Evolutionary conservation across 2,113 vertebrate genomes (phyloP).

Genomic region (Entelurus aequoreus): DNA sequence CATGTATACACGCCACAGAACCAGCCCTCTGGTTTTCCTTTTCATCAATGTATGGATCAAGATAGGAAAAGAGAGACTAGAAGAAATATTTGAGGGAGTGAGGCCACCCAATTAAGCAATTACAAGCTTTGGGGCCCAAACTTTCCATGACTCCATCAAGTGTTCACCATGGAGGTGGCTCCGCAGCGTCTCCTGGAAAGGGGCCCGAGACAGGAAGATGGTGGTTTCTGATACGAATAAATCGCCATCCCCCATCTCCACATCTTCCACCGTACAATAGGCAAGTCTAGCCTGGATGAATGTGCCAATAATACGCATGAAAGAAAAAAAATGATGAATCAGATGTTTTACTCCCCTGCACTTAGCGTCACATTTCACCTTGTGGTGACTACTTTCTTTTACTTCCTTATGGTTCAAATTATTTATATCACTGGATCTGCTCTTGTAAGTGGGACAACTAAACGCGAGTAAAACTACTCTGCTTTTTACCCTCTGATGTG

Average conservation of each 20-base stretch:
- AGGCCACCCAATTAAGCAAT: constrained; percentile 60
- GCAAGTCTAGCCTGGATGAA: constrained; percentile 49
- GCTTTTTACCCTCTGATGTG: too few relatives aligned
- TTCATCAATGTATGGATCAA: constrained; percentile 32
- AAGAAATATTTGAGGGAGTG: constrained; percentile 32
- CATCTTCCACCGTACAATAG: constrained; percentile 35
- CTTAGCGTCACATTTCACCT: not conserved
- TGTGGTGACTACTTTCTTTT: too few relatives aligned
- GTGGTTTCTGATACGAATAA: constrained; percentile 52
- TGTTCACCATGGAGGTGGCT: constrained; percentile 52
- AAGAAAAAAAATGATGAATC: not conserved
- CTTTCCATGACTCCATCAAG: constrained; percentile 68
- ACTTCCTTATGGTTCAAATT: too few relatives aligned
- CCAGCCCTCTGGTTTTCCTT: constrained; percentile 41
- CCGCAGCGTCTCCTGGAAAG: constrained; percentile 57
- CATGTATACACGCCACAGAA: constrained; percentile 25
- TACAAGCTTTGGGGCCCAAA: constrained; percentile 42
- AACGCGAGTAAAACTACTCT: too few relatives aligned
- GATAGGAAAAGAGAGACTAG: constrained; percentile 31
- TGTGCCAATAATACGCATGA: not conserved
- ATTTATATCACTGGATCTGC: too few relatives aligned
- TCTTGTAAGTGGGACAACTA: too few relatives aligned
- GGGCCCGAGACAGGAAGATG: constrained; percentile 40
- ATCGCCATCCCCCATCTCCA: constrained; percentile 34
- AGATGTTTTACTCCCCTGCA: not conserved